phyloP scores from a whole-genome alignment of 35 echinoderm and acorn worm genomes.

The Ophioderma brevispina region DNA sequence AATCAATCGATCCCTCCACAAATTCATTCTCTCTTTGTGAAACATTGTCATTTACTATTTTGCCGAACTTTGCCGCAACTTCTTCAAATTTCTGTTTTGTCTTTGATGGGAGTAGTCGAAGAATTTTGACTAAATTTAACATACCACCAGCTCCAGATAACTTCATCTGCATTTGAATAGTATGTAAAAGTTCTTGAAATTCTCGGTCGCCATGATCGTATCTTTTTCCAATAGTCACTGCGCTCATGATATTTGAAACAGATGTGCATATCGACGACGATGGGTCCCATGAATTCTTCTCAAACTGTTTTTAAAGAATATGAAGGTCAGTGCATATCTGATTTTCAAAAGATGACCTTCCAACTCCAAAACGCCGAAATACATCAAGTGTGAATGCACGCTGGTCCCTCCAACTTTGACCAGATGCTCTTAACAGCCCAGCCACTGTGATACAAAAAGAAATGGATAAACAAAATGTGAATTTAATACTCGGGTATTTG shows the following conservation, averaged over 20 bases:
- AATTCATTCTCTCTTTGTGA: not conserved
- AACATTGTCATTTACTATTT: not conserved
- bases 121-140: not conserved
- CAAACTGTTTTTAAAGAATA: conserved; percentile 19
- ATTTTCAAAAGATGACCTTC: conserved; percentile 71
- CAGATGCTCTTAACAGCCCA: conserved; percentile 16
- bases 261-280: conserved; percentile 6
- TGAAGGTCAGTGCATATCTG: conserved; percentile 58
- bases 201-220: conserved; percentile 51
- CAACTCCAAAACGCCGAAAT: conserved; percentile 81
- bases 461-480: too few species aligned
- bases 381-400: conserved; percentile 55
- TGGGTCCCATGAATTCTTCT: conserved; percentile 23
- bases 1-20: not conserved
- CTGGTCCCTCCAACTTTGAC: conserved; percentile 68
- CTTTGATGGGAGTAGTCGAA: not conserved
- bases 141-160: not conserved
- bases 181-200: not conserved
- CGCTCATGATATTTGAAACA: conserved; percentile 55
- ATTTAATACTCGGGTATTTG: too few species aligned
- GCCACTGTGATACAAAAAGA: not conserved
- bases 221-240: conserved; percentile 31
- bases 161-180: not conserved
- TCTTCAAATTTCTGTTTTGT: too few species aligned
- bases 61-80: not conserved